Evolutionary conservation across 2,797 vertebrate species (phyloP), one percentile per base, ranked within the genome.

Genomic region (Urosaurus nigricauda): DNA sequence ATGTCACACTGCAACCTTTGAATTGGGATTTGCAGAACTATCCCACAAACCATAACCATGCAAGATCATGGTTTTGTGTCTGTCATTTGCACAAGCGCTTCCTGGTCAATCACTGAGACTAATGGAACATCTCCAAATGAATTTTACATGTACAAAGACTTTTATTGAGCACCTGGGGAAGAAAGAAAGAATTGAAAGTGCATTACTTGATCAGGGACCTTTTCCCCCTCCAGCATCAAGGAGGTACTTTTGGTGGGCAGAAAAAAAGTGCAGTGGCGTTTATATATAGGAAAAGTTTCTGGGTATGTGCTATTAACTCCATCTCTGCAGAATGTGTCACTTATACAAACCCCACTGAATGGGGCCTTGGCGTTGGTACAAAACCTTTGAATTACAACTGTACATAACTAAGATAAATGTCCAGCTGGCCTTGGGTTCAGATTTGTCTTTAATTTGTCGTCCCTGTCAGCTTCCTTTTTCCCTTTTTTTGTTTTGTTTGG

Each of bases 401-500:
- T 92, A 16, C 65, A 65, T 16, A 4, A 17, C 35, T 37, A 77
- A 37, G 90, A 87, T 4, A 65, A 68, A 2, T 29, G 65, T 87
- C 83, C 32, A 24, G 21, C 68, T 85, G 86, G 56, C 74, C 83
- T 78, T 80, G n/a, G 58, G 47, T 81, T 80, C 65, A n/a, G 47
- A 85, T 47, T 68, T 24, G 70, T 40, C 12, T 85, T 60, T 47
- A 47, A 60, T 73, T 53, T 63, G 37, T 63, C 21, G 35, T 65
- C 71, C 29, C 21, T 65, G 37, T 35, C 75, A 79, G 19, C 79
- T 40, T n/a, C 65, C 78, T 58, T 84, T 26, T n/a, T 88, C 89
- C 43, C 84, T 80, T 29, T 79, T 77, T 81, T 40, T 90, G n/a
- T n/a, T n/a, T n/a, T n/a, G n/a, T 65, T 88, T 40, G 43, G 43